Evolutionary conservation across 2,888 invertebrate species (phyloP).

Genomic region (Hirtodrosophila alboralis): DNA sequence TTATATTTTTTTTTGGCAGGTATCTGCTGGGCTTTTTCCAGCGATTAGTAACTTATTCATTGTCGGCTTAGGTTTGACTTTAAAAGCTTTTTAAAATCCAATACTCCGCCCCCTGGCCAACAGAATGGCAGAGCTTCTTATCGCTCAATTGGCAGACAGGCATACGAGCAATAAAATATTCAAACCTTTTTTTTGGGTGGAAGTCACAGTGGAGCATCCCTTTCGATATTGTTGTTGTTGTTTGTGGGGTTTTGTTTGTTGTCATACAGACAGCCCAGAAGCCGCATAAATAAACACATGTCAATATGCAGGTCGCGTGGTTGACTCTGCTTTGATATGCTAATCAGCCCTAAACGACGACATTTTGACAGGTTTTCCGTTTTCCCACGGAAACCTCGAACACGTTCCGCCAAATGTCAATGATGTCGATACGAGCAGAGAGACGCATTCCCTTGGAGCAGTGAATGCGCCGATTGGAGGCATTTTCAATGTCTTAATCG

Average conservation of each 20-base stretch:
- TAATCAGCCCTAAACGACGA: constrained; percentile 74
- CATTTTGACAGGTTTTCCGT: constrained; percentile 78
- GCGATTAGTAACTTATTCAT: constrained; percentile 42
- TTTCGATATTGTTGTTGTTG: constrained; percentile 5
- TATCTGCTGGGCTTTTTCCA: constrained; percentile 5
- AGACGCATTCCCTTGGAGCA: constrained; percentile 3
- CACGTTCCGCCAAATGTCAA: constrained; percentile 7
- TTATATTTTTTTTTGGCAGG: constrained; percentile 10
- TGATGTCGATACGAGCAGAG: constrained; percentile 32
- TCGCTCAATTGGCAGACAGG: constrained; percentile 61
- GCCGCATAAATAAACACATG: constrained; percentile 72
- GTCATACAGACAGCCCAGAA: constrained; percentile 16
- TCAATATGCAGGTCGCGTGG: constrained; percentile 69
- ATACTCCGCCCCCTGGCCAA: neutral
- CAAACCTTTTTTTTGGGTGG: constrained; percentile 50
- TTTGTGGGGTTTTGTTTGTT: constrained; percentile 5
- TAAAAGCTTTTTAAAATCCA: constrained; percentile 18
- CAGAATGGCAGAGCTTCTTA: constrained; percentile 37
- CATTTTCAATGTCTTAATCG: constrained; percentile 42
- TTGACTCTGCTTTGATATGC: constrained; percentile 73
- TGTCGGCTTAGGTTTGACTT: constrained; percentile 30
- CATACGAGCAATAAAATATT: constrained; percentile 68
- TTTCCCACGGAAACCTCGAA: constrained; percentile 65
- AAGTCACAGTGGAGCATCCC: neutral
- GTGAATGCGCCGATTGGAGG: constrained; percentile 10